Conservation (phyloP, 2,113 vertebrate genomes). For the Podarcis muralis region DNA sequence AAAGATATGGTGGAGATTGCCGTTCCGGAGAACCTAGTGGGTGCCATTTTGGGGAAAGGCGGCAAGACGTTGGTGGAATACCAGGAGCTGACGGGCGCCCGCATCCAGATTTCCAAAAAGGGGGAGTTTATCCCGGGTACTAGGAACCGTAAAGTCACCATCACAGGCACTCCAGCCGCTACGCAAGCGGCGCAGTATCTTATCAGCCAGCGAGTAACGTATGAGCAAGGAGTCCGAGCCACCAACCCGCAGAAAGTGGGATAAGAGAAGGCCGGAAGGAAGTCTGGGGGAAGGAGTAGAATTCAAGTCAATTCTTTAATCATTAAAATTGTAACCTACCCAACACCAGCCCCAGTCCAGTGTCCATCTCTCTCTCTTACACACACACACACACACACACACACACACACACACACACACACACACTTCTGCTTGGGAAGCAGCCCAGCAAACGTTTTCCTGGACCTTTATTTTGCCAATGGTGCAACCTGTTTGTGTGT, state of each 20-base stretch:
- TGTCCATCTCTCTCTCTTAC: constrained; percentile 5
- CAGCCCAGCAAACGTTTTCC: constrained; percentile 45
- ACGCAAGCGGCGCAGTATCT: constrained; percentile 95
- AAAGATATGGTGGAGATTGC: constrained; percentile 95
- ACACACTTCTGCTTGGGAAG: constrained; percentile 43
- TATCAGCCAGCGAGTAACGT: constrained; percentile 96
- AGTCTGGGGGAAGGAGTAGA: constrained; percentile 39
- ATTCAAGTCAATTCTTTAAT: constrained; percentile 61
- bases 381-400: not conserved
- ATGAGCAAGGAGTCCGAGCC: constrained; percentile 93
- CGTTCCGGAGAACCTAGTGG: constrained; percentile 93
- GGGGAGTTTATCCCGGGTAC: constrained; percentile 95
- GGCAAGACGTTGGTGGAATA: constrained; percentile 96
- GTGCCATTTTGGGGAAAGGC: constrained; percentile 93
- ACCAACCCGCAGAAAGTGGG: constrained; percentile 96
- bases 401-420: not conserved
- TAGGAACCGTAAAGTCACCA: constrained; percentile 95
- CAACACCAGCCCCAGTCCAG: constrained; percentile 15
- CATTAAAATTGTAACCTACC: constrained; percentile 18
- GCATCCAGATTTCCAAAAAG: constrained; percentile 97
- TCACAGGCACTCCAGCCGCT: constrained; percentile 91
- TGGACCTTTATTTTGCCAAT: constrained; percentile 58
- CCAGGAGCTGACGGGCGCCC: constrained; percentile 93
- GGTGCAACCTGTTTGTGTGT: constrained; percentile 72
- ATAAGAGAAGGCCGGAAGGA: constrained; percentile 62